Conservation (phyloP, 2,888 invertebrate species). For the Carpatolechia fugitivella region DNA sequence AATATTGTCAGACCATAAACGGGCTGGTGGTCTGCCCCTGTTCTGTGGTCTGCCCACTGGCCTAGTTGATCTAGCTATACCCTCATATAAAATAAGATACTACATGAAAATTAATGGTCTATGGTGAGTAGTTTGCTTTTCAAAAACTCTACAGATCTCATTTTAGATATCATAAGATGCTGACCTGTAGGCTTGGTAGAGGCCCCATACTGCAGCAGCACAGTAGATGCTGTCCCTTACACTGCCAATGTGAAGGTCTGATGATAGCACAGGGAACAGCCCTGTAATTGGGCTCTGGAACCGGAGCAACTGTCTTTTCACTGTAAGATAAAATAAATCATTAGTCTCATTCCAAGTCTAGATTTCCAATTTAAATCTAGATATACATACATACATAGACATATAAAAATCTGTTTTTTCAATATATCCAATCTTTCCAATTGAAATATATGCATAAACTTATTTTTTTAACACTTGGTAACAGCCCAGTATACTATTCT, state of each 20-base stretch:
- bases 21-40: no score
- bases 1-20: no score
- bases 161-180: background rate
- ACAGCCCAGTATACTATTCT: background rate
- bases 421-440: background rate
- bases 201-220: slow-evolving; percentile 97
- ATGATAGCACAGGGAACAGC: slow-evolving; percentile 92
- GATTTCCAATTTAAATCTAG: background rate
- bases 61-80: no score
- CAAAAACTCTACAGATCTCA: no score
- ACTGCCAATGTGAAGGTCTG: slow-evolving; percentile 89
- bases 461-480: background rate
- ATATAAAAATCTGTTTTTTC: background rate
- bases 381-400: no score
- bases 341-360: background rate
- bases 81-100: no score
- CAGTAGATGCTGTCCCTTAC: slow-evolving; percentile 98
- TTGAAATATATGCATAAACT: no score
- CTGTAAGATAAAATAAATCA: slow-evolving; percentile 63
- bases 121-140: no score
- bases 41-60: no score
- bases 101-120: no score
- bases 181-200: slow-evolving; percentile 97
- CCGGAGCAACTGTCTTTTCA: slow-evolving; percentile 92
- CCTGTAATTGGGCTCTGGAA: slow-evolving; percentile 97